Base-by-base conservation (phyloP, 2,888 invertebrate species). In the Erebia palarica region DNA sequence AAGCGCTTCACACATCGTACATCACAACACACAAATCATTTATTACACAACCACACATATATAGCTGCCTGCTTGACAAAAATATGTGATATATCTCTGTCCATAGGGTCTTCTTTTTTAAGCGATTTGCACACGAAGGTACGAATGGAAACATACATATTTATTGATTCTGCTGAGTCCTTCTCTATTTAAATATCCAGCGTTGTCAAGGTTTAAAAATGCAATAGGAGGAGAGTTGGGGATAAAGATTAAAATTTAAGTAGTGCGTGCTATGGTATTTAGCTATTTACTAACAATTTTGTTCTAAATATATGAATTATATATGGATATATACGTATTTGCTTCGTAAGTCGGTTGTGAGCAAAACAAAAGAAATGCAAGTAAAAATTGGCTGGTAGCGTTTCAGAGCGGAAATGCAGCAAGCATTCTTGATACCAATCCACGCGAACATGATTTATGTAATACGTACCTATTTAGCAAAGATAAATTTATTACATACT, bases 1-100 rank as follows among this genome's bases (percentile, higher is more conserved):
- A 92, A 91, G 89, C 89, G 86, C 82, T 84, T 85, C 85, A 85
- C 82, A 87, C 84, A 84, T 74, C 76, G 76, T 73, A 83, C 83
- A 85, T 81, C 82, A 83, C 82, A 82, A 81, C 84, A 84, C 81
- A 84, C 81, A 81, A 80, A 77, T 77, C 84, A 77, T 75, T 73
- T 75, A 82, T 82, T 83, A 81, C 82, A 84, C 82, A 84, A 81
- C 78, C 79, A 80, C 80, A 82, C 75, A 80, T 73, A 77, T 77
- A 77, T 71, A 51, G 57, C 68, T 72, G 57, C 69, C 71, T 75
- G 74, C 73, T 70, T 68, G 72, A 76, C 75, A 73, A 78, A 75
- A 75, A 72, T 74, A 71, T 72, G 68, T 69, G 55, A 73, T 75
- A 76, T 71, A 70, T 69, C 66, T 68, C 73, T 47, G 57, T 44